Evolutionary conservation across 2,797 vertebrate genomes (phyloP), one percentile per base, ranked within the genome.

Genomic region (Podargus strigoides): DNA sequence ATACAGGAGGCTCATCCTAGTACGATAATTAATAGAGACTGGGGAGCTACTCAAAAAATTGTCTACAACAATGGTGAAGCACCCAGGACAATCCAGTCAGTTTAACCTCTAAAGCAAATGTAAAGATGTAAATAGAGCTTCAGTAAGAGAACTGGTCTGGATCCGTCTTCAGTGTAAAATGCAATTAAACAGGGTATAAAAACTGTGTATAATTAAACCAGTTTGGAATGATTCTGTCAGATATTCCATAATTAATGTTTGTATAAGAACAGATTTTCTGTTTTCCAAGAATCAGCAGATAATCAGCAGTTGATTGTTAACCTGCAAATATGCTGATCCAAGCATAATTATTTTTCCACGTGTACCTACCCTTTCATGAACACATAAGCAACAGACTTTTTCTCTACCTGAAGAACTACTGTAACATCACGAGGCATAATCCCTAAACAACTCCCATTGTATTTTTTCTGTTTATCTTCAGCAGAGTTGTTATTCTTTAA

Each of bases 231-330:
- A 92, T 94, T 96, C 93, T 94, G 95, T 94, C 95, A 97, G 87
- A 96, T 96, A 95, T 89, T 95, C 93, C 50, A 92, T 97, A 97
- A 98, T 97, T 97, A 97, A 89, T 96, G 95, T 96, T 97, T 97
- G 95, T 93, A 95, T 95, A 93, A 95, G 94, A 94, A 75, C 91
- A 87, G 74, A 93, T 96, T 92, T 94, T 76, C 82, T 81, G 59
- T 93, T 92, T 95, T 92, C 89, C 96, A 97, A 90, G 96, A 94
- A 92, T 95, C 95, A 97, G 96, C 95, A 97, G 92, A 97, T 86
- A 97, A 96, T 96, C 88, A 69, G 63, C 44, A 94, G 90, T 41
- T 93, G 94, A 97, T 93, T 94, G 86, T 95, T 94, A 95, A 93
- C 68, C 67, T 90, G 89, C 46, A 82, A 97, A 95, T 91, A 86